Base-by-base conservation (phyloP, 2,797 vertebrate genomes). In the Pangasius mekongensis region DNA sequence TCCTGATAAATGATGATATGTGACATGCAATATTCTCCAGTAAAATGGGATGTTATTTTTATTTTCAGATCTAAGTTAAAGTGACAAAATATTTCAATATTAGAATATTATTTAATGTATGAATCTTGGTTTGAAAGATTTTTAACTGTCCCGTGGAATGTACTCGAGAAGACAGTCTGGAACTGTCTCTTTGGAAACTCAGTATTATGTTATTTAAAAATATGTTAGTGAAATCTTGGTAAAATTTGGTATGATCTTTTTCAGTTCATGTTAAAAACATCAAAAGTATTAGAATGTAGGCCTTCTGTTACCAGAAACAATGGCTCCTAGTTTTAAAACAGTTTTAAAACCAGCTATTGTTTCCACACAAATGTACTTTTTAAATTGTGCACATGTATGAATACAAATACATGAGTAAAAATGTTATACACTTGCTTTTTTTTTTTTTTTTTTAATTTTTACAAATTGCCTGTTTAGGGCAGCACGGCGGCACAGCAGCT, bases 91-190 rank as follows among this genome's bases (percentile, higher is more conserved):
- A 30, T 83, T 60, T 39, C 27, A 83, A 47, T 67, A 67, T 10
- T 83, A 13, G 39, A 22, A 36, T 81, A 22, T 71, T 81, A 85
- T 81, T 85, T 81, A 80, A 81, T 85, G 20, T 71, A 56, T 64
- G 6, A 69, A 58, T 67, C 47, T 18, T 56, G 47, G 33, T 54
- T 84, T 39, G n/a, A 43, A 39, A 62, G 39, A 81, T 60, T 39
- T 60, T n/a, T 64, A 47, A 82, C 58, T 86, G 39, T 64, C 30
- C 27, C 9, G 52, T 2, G 43, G n/a, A 16, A 83, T 66, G 24
- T 66, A 24, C 60, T 47, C 8, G 2, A 67, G 71, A 54, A 77
- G 80, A 77, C 71, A 54, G 86, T 89, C 88, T 89, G 88, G 88
- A 87, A 89, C 88, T 89, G 88, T 60, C 64, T 54, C 22, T 56